Evolutionary conservation across 2,113 vertebrate genomes (phyloP).

Genomic region (Scophthalmus maximus): DNA sequence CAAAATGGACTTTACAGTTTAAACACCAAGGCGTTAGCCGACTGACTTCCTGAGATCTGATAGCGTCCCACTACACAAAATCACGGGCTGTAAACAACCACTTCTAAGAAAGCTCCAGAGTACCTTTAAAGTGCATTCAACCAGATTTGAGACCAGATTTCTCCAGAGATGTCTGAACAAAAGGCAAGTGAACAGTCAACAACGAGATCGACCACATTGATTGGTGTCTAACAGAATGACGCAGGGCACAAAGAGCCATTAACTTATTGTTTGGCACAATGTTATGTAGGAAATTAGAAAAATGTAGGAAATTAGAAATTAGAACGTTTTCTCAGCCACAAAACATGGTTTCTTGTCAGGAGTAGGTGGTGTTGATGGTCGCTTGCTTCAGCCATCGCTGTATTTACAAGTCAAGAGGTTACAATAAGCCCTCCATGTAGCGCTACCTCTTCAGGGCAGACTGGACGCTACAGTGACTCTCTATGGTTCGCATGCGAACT

Average conservation of each 20-base stretch:
- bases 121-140: conserved; percentile 69
- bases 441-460: too few relatives aligned
- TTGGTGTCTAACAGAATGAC: background rate
- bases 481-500: too few relatives aligned
- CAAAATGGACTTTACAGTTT: conserved; percentile 60
- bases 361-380: too few relatives aligned
- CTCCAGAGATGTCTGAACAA: conserved; percentile 44
- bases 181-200: conserved; percentile 27
- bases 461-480: too few relatives aligned
- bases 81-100: conserved; percentile 67
- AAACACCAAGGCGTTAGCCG: conserved; percentile 80
- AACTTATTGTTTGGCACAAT: background rate
- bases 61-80: conserved; percentile 74
- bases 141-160: conserved; percentile 54
- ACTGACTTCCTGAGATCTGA: conserved; percentile 76
- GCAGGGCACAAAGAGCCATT: background rate
- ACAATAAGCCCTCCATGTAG: too few relatives aligned
- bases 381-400: too few relatives aligned
- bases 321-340: too few relatives aligned
- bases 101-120: conserved; percentile 58
- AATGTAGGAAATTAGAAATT: too few relatives aligned
- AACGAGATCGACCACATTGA: background rate
- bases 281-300: too few relatives aligned
- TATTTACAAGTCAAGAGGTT: too few relatives aligned
- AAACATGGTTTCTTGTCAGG: too few relatives aligned